phyloP scores from a whole-genome alignment of 2,888 invertebrate genomes.

The Leptinotarsa peninsularis region DNA sequence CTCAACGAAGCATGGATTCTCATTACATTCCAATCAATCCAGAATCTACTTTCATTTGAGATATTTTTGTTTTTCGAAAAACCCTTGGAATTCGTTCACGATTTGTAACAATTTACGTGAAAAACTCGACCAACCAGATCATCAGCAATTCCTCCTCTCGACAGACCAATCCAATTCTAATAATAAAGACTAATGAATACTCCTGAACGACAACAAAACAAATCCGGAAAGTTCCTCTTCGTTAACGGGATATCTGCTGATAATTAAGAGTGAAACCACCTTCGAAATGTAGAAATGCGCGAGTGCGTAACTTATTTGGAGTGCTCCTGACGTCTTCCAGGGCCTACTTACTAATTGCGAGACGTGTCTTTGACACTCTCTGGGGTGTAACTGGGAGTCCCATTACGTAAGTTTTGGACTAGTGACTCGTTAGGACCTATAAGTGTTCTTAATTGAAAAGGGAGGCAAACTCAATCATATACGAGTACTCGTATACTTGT shows the following conservation, averaged over 20 bases:
- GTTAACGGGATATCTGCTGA: slow-evolving; percentile 55
- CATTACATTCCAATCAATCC: no score
- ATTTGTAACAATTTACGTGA: background rate
- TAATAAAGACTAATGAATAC: slow-evolving; percentile 53
- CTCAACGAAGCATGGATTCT: no score
- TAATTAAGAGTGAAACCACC: slow-evolving; percentile 55
- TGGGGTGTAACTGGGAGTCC: slow-evolving; percentile 26
- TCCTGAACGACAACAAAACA: slow-evolving; percentile 37
- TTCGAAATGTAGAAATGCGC: slow-evolving; percentile 40
- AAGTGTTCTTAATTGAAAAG: slow-evolving; percentile 30
- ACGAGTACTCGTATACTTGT: background rate
- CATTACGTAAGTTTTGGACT: slow-evolving; percentile 42
- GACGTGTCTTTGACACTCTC: slow-evolving; percentile 55
- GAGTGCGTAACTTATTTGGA: slow-evolving; percentile 50
- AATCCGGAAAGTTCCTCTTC: slow-evolving; percentile 50
- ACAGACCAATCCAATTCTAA: slow-evolving; percentile 31
- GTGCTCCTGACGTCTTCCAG: slow-evolving; percentile 51
- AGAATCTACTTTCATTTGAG: no score
- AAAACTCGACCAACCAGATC: slow-evolving; percentile 8
- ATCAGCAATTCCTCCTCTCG: slow-evolving; percentile 13
- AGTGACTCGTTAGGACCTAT: slow-evolving; percentile 29
- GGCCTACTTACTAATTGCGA: slow-evolving; percentile 54
- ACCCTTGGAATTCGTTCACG: background rate
- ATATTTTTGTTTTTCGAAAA: no score
- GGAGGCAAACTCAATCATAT: slow-evolving; percentile 3